Conservation (phyloP, 2,888 invertebrate genomes). For the Glyphotaelius pellucidus region DNA sequence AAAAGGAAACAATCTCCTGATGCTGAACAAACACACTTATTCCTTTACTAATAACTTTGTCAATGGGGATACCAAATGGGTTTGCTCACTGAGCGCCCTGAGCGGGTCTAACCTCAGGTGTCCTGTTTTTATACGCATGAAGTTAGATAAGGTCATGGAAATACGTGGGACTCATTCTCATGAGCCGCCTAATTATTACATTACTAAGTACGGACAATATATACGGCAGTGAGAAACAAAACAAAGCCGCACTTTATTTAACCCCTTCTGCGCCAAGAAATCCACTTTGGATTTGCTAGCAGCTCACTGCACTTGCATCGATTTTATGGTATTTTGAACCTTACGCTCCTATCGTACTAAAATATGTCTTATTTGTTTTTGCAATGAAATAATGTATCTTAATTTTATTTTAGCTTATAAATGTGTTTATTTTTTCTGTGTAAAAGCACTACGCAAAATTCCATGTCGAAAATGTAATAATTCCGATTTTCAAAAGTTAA, state of each 20-base stretch:
- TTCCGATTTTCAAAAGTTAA: too few species aligned
- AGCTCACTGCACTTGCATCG: too few species aligned
- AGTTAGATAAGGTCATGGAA: neutral
- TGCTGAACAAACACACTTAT: constrained; percentile 69
- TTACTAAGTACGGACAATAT: neutral
- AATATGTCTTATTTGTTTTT: too few species aligned
- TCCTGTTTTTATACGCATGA: neutral
- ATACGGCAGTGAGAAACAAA: neutral
- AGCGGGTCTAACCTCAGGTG: constrained; percentile 54
- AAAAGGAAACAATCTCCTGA: constrained; percentile 68
- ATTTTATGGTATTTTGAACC: too few species aligned
- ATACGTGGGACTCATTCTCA: neutral
- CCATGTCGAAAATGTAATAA: too few species aligned
- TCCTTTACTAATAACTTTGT: neutral
- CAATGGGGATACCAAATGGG: constrained; percentile 36
- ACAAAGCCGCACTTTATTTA: neutral
- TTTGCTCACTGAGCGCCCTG: constrained; percentile 49
- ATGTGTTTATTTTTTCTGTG: too few species aligned
- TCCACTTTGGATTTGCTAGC: too few species aligned
- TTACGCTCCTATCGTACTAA: too few species aligned
- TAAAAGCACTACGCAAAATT: too few species aligned
- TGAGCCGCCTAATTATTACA: neutral
- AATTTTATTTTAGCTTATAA: too few species aligned
- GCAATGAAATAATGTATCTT: too few species aligned
- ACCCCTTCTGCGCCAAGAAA: too few species aligned